Conservation (phyloP, 1,140 invertebrate species). For the Protaetia brevitarsis region DNA sequence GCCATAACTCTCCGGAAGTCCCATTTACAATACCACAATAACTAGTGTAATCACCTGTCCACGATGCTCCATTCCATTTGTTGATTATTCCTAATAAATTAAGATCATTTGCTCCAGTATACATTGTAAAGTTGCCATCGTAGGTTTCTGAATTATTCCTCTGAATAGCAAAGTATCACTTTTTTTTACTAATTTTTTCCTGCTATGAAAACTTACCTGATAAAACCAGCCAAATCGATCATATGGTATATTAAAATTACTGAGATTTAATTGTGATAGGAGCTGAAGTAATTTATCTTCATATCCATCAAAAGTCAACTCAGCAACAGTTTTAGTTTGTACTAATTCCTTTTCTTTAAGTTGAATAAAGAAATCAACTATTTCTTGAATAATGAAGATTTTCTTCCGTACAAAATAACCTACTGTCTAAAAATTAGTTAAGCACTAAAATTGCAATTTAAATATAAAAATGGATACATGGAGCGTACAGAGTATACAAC, state of each 20-base stretch:
- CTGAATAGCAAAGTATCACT: conserved; percentile 48
- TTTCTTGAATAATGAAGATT: conserved; percentile 48
- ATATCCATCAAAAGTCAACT: conserved; percentile 75
- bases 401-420: conserved; percentile 56
- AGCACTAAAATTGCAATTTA: not conserved
- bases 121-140: conserved; percentile 74
- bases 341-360: conserved; percentile 54
- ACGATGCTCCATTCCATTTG: conserved; percentile 63
- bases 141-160: conserved; percentile 66
- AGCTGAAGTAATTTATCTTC: conserved; percentile 64
- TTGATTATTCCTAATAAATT: conserved; percentile 61
- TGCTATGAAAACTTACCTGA: conserved; percentile 50
- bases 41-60: conserved; percentile 55
- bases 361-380: conserved; percentile 56
- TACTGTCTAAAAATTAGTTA: conserved; percentile 58
- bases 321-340: conserved; percentile 60
- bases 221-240: conserved; percentile 78
- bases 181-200: not conserved
- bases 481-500: no score
- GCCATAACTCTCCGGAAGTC: conserved; percentile 74
- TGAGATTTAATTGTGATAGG: conserved; percentile 55
- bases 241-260: conserved; percentile 58
- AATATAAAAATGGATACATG: no score
- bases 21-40: conserved; percentile 66
- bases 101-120: conserved; percentile 64